Percentiles rank a stretch among this genome's conserved stretches.
phyloP scores from a whole-genome alignment of 2,113 vertebrate genomes.

The Sinosuthora webbiana region DNA sequence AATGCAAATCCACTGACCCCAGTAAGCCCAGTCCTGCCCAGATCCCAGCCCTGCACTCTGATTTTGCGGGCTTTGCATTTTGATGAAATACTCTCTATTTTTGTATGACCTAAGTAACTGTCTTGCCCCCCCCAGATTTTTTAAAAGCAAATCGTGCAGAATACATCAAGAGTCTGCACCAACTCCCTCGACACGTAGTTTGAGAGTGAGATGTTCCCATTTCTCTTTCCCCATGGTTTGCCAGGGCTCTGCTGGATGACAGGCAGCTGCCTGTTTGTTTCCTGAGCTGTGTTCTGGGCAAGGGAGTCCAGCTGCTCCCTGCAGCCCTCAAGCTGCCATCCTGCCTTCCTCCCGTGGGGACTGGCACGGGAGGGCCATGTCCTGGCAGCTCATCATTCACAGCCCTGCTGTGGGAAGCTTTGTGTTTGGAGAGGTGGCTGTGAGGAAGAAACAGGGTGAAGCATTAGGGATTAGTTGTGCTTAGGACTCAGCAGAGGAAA shows the following conservation, averaged over 20 bases:
- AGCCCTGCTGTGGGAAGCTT: not conserved
- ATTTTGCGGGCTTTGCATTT: not conserved
- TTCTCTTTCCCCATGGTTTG: not conserved
- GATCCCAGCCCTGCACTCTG: not conserved
- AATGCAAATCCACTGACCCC: not conserved
- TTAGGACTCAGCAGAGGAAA: not conserved
- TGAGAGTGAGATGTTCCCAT: not conserved
- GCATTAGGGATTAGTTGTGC: not conserved
- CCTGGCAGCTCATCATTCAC: not conserved
- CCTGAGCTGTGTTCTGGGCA: not conserved
- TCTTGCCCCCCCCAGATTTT: not conserved
- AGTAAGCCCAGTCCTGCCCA: not conserved
- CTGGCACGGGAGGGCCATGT: not conserved
- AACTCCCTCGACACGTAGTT: rapidly evolving
- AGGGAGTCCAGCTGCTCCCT: not conserved
- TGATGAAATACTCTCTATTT: not conserved
- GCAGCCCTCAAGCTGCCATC: not conserved
- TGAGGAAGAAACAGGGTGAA: not conserved
- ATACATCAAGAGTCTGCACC: not conserved
- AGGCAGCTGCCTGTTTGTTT: not conserved
- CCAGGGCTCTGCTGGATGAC: not conserved
- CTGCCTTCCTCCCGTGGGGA: not conserved
- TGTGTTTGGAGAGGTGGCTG: not conserved
- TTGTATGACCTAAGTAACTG: not conserved
- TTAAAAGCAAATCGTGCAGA: not conserved